Evolutionary conservation across 2,888 invertebrate species (phyloP).

Genomic region (Horisme vitalbata): DNA sequence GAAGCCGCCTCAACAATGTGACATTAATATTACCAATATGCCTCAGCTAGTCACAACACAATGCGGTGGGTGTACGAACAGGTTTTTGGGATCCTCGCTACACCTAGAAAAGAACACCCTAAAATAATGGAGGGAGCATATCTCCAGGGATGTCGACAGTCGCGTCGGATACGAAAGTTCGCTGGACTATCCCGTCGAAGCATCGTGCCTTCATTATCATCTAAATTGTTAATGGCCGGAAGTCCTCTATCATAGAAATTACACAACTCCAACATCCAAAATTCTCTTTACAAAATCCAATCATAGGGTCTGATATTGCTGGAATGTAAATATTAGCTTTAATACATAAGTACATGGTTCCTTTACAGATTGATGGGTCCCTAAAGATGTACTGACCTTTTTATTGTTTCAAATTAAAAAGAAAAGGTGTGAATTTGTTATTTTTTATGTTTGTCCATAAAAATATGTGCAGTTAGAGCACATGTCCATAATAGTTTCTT

Average conservation of each 20-base stretch:
- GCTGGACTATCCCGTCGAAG: constrained; percentile 52
- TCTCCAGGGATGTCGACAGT: constrained; percentile 44
- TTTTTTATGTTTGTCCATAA: constrained; percentile 23
- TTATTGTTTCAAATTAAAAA: constrained; percentile 51
- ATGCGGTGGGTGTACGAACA: constrained; percentile 59
- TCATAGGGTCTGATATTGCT: constrained; percentile 77
- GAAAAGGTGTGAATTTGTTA: constrained; percentile 50
- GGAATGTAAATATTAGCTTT: constrained; percentile 82
- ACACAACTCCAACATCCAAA: constrained; percentile 77
- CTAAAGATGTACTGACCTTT: constrained; percentile 78
- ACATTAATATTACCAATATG: constrained; percentile 75
- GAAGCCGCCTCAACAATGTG: constrained; percentile 75
- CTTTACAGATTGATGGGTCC: constrained; percentile 68
- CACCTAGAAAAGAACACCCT: constrained; percentile 83
- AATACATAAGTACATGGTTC: constrained; percentile 71
- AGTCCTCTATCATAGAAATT: constrained; percentile 67
- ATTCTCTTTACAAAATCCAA: constrained; percentile 77
- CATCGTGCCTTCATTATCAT: constrained; percentile 60
- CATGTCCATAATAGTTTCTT: constrained; percentile 44
- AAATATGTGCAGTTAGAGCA: constrained; percentile 43
- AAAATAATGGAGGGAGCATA: constrained; percentile 67
- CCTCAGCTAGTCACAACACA: constrained; percentile 71
- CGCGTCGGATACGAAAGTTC: constrained; percentile 47
- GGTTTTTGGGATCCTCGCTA: constrained; percentile 66
- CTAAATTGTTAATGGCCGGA: constrained; percentile 67